Conservation (phyloP, 1,140 invertebrate species). For the Dolichoris vasculosae region DNA sequence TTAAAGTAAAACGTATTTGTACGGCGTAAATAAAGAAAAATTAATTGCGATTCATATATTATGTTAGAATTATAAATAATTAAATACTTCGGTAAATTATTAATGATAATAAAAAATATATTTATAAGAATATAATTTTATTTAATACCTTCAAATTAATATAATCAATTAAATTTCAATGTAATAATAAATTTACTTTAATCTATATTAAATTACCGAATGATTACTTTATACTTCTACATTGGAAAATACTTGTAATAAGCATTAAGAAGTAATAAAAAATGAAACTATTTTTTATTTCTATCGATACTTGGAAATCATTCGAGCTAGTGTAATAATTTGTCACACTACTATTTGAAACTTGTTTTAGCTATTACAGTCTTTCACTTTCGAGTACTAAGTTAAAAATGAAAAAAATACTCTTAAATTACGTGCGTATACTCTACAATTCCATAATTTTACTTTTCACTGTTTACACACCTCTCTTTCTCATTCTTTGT, state of each 20-base stretch:
- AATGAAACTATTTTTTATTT: background rate
- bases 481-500: slow-evolving; percentile 22
- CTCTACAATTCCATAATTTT: background rate
- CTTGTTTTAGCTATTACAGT: background rate
- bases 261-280: background rate
- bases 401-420: background rate
- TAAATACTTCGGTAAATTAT: background rate
- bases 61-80: background rate
- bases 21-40: background rate
- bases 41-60: background rate
- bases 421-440: background rate
- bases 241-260: background rate
- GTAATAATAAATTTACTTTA: background rate
- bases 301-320: background rate
- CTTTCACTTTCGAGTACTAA: background rate
- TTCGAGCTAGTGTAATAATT: background rate
- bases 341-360: background rate
- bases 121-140: background rate
- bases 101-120: background rate
- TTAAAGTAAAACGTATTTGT: background rate
- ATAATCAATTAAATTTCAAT: background rate
- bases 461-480: slow-evolving; percentile 33
- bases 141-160: background rate
- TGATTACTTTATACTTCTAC: background rate
- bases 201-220: background rate